A percentile compares a stretch with the other conserved stretches of the same genome.
Evolutionary conservation across 2,797 vertebrate genomes (phyloP).

Genomic region (Acomys russatus): DNA sequence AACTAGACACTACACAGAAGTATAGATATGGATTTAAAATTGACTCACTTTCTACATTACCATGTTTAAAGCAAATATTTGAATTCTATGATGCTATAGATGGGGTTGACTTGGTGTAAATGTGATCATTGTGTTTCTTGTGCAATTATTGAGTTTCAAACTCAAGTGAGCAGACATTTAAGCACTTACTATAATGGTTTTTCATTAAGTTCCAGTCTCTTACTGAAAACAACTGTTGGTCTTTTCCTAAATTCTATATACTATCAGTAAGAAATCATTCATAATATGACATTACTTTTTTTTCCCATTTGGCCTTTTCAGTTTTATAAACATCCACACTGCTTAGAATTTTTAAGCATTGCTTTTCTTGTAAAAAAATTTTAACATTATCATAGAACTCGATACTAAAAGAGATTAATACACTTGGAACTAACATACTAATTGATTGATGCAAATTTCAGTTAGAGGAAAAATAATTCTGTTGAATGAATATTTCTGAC

Average conservation of each 20-base stretch:
- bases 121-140: background rate
- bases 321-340: background rate
- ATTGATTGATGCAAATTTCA: slow-evolving; percentile 43
- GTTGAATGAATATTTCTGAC: background rate
- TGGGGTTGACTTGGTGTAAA: background rate
- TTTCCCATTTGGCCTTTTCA: slow-evolving; percentile 15
- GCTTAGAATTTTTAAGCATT: background rate
- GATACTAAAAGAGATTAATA: slow-evolving; percentile 50
- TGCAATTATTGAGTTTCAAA: background rate
- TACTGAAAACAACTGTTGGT: background rate
- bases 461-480: background rate
- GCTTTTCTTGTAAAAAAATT: slow-evolving; percentile 12
- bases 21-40: background rate
- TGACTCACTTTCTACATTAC: background rate
- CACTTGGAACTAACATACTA: background rate
- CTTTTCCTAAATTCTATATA: background rate
- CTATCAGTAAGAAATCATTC: background rate
- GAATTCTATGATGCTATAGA: background rate
- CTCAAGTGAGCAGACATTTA: background rate
- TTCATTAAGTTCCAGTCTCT: too few relatives aligned
- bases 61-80: background rate
- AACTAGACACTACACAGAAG: background rate
- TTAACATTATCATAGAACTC: background rate
- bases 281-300: background rate
- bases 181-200: too few relatives aligned